Evolutionary conservation across 2,113 vertebrate species (phyloP).

Genomic region (Engystomops pustulosus): DNA sequence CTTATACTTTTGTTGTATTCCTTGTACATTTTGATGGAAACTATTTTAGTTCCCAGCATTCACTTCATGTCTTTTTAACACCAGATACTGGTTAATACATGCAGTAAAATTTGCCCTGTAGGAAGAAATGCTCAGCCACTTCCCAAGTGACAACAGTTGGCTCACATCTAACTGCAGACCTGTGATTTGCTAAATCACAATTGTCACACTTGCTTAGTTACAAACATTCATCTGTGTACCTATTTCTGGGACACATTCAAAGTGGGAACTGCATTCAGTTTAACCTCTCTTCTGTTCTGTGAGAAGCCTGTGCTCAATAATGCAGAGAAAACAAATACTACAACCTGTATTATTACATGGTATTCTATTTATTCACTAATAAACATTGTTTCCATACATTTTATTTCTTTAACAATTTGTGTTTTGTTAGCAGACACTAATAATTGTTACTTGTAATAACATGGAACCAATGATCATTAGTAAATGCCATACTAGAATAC

Average conservation of each 20-base stretch:
- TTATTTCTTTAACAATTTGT: no score
- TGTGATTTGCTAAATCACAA: constrained; percentile 42
- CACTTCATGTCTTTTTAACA: constrained; percentile 21
- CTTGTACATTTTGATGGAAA: neutral
- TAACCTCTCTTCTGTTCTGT: neutral
- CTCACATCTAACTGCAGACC: constrained; percentile 15
- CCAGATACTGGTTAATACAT: constrained; percentile 27
- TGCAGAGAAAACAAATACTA: no score
- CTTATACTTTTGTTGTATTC: neutral
- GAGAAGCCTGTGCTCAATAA: neutral
- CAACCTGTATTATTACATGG: no score
- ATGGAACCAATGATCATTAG: no score
- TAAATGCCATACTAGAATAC: no score
- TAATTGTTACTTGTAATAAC: no score
- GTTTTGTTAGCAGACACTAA: no score
- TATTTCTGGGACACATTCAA: constrained; percentile 28
- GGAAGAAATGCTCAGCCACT: constrained; percentile 23
- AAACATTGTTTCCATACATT: no score
- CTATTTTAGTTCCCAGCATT: constrained; percentile 22
- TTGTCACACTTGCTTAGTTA: constrained; percentile 27
- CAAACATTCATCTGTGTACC: constrained; percentile 10
- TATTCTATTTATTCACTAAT: no score
- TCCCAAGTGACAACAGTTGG: constrained; percentile 36
- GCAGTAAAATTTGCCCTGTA: constrained; percentile 34
- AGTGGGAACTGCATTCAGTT: neutral